phyloP scores from a whole-genome alignment of 2,113 vertebrate species.

The Neomonachus schauinslandi region DNA sequence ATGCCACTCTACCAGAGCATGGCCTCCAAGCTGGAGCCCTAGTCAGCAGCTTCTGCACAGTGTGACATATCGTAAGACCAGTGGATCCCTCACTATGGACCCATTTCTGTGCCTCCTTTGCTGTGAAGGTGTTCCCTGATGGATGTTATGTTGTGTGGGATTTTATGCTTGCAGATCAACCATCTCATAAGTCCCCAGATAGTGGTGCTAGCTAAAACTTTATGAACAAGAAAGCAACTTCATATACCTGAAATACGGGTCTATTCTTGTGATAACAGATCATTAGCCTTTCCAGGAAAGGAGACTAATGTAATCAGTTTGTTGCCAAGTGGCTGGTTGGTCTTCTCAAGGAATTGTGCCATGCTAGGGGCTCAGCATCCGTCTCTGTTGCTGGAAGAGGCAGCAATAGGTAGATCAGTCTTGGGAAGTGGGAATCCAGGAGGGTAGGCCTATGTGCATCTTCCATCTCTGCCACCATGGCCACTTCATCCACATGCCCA shows the following conservation, averaged over 20 bases:
- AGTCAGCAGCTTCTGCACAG: neutral
- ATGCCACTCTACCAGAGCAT: neutral
- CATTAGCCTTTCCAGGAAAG: neutral
- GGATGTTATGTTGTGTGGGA: neutral
- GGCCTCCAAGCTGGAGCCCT: neutral
- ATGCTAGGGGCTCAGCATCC: neutral
- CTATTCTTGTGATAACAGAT: neutral
- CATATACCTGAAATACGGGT: neutral
- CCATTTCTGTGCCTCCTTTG: neutral
- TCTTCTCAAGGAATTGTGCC: neutral
- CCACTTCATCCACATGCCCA: neutral
- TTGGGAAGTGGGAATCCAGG: neutral
- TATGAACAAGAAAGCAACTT: neutral
- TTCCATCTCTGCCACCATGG: neutral
- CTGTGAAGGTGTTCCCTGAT: neutral
- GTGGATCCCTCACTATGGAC: too few relatives aligned
- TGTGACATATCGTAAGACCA: neutral
- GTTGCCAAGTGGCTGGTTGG: neutral
- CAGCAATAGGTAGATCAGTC: neutral
- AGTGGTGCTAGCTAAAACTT: neutral
- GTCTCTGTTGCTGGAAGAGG: neutral
- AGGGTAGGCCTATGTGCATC: neutral
- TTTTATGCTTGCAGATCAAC: neutral
- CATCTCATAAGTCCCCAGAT: neutral
- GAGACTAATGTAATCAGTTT: neutral